phyloP scores from a whole-genome alignment of 2,797 vertebrate species.

The Hydrocynus forskahlii region DNA sequence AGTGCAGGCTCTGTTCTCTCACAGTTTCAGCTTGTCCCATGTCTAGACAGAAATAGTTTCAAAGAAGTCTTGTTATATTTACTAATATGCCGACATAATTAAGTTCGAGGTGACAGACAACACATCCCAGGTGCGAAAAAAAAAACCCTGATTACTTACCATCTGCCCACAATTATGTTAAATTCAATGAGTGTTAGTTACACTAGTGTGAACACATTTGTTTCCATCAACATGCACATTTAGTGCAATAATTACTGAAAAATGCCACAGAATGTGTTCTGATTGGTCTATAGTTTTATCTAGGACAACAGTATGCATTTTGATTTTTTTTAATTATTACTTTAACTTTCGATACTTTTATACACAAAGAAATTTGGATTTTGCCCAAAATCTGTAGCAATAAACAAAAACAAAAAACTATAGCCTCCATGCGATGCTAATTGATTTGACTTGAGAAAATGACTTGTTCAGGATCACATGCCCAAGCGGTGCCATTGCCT shows the following conservation, averaged over 20 bases:
- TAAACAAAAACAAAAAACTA: too few species aligned
- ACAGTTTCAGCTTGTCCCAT: not conserved
- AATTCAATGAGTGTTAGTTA: not conserved
- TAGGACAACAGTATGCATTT: too few species aligned
- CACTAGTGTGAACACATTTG: too few species aligned
- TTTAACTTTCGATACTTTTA: too few species aligned
- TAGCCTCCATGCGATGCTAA: too few species aligned
- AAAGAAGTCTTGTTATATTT: not conserved
- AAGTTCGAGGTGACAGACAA: not conserved
- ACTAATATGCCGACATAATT: not conserved
- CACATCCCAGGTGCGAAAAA: not conserved
- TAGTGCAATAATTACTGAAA: too few species aligned
- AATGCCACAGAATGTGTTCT: not conserved
- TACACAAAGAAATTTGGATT: too few species aligned
- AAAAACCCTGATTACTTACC: not conserved
- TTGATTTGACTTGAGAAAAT: too few species aligned
- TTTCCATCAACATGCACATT: not conserved
- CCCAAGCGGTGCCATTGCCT: not conserved
- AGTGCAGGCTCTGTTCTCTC: not conserved
- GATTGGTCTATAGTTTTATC: not conserved
- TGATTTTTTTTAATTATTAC: too few species aligned
- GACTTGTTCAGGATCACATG: too few species aligned
- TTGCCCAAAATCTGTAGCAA: too few species aligned
- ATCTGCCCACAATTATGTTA: not conserved
- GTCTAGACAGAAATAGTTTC: slow-evolving; percentile 13